Conservation (phyloP, 1,140 invertebrate genomes). For the Aporrectodea caliginosa region DNA sequence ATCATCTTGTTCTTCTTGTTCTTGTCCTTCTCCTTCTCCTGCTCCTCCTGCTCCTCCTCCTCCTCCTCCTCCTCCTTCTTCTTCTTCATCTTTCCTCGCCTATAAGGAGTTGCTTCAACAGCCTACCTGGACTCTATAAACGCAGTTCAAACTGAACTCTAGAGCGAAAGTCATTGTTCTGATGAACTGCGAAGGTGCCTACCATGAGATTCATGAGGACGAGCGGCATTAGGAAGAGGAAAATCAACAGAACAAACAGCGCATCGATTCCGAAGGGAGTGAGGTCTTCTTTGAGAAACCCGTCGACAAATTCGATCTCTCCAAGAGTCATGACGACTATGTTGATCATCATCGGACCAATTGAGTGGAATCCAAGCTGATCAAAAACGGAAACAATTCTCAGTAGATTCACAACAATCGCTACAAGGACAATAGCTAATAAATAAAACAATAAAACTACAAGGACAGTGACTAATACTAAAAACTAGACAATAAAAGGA, state of each 20-base stretch:
- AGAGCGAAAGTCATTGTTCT: slow-evolving; percentile 3
- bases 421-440: too few species aligned
- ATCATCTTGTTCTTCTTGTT: too few species aligned
- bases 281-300: slow-evolving; percentile 31
- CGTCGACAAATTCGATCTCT: slow-evolving; percentile 44
- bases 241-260: slow-evolving; percentile 39
- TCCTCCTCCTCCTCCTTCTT: too few species aligned
- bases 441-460: too few species aligned
- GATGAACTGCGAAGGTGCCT: too few species aligned
- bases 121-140: neutral
- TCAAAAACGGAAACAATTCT: too few species aligned
- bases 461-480: too few species aligned
- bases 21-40: too few species aligned
- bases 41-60: neutral
- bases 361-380: too few species aligned
- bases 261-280: slow-evolving; percentile 37
- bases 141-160: neutral
- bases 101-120: neutral
- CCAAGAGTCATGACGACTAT: slow-evolving; percentile 44
- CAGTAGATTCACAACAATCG: too few species aligned
- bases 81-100: neutral
- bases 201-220: slow-evolving; percentile 48
- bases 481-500: too few species aligned
- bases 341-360: slow-evolving; percentile 15
- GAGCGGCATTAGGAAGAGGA: slow-evolving; percentile 43